Percentiles rank a stretch among this genome's conserved stretches.
Conservation (phyloP, 1,140 invertebrate genomes). For the Pseudomyrmex dendroicus region DNA sequence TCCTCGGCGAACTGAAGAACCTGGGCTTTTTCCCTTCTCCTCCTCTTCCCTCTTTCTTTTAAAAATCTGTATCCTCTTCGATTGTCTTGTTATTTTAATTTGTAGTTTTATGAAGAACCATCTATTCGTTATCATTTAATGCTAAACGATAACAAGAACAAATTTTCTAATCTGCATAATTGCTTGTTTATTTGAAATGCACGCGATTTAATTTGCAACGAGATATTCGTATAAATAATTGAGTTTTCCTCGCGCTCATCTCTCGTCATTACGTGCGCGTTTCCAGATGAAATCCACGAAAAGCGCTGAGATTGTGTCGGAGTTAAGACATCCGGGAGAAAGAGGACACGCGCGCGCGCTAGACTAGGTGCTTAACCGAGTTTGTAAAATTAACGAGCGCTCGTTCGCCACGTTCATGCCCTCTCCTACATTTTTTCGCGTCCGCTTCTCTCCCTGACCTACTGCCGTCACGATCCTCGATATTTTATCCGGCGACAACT, state of each 20-base stretch:
- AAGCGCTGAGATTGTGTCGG: constrained; percentile 20
- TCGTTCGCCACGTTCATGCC: constrained; percentile 6
- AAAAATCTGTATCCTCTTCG: neutral
- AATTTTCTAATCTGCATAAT: too few species aligned
- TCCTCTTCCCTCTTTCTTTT: neutral
- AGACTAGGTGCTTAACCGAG: constrained; percentile 35
- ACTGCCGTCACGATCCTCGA: constrained; percentile 8
- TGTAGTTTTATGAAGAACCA: too few species aligned
- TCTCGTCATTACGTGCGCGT: neutral
- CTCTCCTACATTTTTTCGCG: constrained; percentile 15
- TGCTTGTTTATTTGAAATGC: too few species aligned
- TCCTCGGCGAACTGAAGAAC: neutral
- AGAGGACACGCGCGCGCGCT: constrained; percentile 12
- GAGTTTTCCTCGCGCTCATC: neutral
- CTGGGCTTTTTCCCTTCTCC: too few species aligned
- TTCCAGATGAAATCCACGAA: neutral
- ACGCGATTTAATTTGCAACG: too few species aligned
- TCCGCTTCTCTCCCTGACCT: constrained; percentile 37
- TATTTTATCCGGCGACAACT: constrained; percentile 22
- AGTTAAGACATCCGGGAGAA: constrained; percentile 17
- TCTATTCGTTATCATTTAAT: too few species aligned
- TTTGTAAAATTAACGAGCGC: constrained; percentile 55
- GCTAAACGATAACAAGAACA: too few species aligned
- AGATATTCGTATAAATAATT: too few species aligned
- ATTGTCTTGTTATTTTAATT: too few species aligned